These are phyloP conservation scores for Lepidurus apus DNA, from an alignment of 1,140 invertebrate genomes.

Conservation along the genomic window DNA sequence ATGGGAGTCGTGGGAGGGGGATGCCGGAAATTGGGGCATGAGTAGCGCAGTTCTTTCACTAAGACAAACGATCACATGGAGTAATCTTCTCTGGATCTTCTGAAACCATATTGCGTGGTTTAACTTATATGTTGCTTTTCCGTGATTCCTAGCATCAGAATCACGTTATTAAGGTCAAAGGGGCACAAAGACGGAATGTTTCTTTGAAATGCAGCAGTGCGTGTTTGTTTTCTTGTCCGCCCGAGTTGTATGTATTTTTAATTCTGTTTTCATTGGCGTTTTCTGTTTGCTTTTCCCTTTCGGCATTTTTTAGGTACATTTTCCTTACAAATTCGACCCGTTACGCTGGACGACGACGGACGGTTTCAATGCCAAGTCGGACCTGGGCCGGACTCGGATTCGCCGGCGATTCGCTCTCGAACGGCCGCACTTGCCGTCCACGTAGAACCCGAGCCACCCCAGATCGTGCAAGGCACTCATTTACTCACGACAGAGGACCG, in stretches of 20 bases:
- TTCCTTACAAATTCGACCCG: conserved; percentile 76
- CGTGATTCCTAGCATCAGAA: too few species aligned
- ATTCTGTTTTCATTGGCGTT: background rate
- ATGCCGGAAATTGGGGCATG: too few species aligned
- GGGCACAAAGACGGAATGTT: background rate
- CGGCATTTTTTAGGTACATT: conserved; percentile 65
- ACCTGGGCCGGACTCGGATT: conserved; percentile 54
- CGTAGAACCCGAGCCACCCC: conserved; percentile 80
- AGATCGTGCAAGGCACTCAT: conserved; percentile 73
- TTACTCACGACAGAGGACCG: conserved; percentile 79
- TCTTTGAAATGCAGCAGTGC: background rate
- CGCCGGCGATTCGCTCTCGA: conserved; percentile 70
- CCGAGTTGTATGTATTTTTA: background rate
- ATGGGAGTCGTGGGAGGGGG: too few species aligned
- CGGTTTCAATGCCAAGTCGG: conserved; percentile 84
- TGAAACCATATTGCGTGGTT: too few species aligned
- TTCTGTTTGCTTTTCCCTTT: conserved; percentile 37
- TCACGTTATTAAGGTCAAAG: background rate
- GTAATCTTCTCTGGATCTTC: too few species aligned
- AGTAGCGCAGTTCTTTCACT: too few species aligned
- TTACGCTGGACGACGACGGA: conserved; percentile 83
- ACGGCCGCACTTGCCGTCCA: conserved; percentile 77
- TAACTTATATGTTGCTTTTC: too few species aligned
- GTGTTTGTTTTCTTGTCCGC: background rate
- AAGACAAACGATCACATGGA: too few species aligned